phyloP scores from a whole-genome alignment of 2,888 invertebrate species.

The Chalcis sispes region DNA sequence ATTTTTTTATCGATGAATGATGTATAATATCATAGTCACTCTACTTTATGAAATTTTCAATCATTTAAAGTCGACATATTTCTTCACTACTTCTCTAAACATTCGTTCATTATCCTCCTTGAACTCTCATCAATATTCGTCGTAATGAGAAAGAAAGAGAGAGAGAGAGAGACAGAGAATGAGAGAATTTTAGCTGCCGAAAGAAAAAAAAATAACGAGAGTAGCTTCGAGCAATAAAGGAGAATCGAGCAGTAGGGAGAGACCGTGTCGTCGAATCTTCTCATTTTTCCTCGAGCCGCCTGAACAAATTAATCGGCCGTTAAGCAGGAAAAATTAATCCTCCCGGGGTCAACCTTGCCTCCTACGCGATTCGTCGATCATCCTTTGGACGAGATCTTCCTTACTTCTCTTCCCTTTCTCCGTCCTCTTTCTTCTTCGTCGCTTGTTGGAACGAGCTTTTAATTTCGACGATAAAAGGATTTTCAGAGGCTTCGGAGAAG shows the following conservation, averaged over 20 bases:
- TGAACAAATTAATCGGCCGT: conserved; percentile 72
- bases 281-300: conserved; percentile 45
- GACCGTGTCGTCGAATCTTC: neutral
- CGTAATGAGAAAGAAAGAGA: no score
- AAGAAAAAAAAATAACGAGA: neutral
- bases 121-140: no score
- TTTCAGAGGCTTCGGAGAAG: conserved; percentile 30
- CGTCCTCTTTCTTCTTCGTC: neutral
- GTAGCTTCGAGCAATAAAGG: no score
- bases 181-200: neutral
- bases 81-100: no score
- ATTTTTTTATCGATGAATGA: no score
- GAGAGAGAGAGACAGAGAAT: no score
- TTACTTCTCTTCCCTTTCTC: neutral
- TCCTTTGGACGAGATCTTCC: conserved; percentile 21
- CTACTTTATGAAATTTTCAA: no score
- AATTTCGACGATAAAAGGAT: conserved; percentile 50
- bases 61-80: no score
- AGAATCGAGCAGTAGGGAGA: no score
- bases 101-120: no score
- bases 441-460: conserved; percentile 37
- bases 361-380: conserved; percentile 44
- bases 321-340: conserved; percentile 71
- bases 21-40: no score
- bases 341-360: no score